Percentiles rank a stretch among this genome's conserved stretches.
Conservation (phyloP, 2,113 vertebrate species). For the Erpornis zantholeuca region DNA sequence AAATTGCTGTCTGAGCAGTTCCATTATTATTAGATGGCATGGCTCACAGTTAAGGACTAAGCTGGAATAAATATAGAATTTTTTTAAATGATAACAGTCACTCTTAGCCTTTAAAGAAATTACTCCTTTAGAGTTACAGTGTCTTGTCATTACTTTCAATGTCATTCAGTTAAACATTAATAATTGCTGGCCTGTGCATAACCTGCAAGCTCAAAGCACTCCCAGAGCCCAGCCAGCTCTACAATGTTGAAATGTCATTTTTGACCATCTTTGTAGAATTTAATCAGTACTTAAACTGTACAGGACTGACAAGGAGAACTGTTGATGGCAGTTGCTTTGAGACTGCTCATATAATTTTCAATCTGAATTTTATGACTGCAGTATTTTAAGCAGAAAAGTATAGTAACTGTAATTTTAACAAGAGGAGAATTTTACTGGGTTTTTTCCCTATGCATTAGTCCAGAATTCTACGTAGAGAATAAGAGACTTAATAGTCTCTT, state of each 20-base stretch:
- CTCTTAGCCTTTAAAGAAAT: conserved; percentile 25
- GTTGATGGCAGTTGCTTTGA: not conserved
- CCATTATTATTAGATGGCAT: not conserved
- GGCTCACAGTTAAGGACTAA: not conserved
- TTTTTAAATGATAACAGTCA: not conserved
- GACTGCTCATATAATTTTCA: not conserved
- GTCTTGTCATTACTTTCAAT: not conserved
- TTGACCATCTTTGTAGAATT: not conserved
- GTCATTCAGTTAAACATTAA: conserved; percentile 2
- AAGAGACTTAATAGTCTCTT: not conserved
- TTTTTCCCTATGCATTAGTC: not conserved
- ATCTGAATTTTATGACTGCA: not conserved
- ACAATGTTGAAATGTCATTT: conserved; percentile 27
- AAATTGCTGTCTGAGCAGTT: conserved; percentile 13
- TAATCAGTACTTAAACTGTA: not conserved
- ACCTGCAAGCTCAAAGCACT: conserved; percentile 45
- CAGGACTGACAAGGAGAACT: conserved; percentile 4
- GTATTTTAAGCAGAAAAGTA: conserved; percentile 1
- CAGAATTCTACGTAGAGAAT: not conserved
- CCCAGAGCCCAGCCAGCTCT: not conserved
- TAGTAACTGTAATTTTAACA: conserved; percentile 29
- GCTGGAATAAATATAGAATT: conserved; percentile 33
- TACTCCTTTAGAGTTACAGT: conserved; percentile 28
- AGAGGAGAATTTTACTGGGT: not conserved
- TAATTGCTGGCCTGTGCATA: conserved; percentile 28